Percentiles rank a stretch among this genome's conserved stretches.
phyloP scores from a whole-genome alignment of 23 tunicate species.

The Pegea sp. region DNA sequence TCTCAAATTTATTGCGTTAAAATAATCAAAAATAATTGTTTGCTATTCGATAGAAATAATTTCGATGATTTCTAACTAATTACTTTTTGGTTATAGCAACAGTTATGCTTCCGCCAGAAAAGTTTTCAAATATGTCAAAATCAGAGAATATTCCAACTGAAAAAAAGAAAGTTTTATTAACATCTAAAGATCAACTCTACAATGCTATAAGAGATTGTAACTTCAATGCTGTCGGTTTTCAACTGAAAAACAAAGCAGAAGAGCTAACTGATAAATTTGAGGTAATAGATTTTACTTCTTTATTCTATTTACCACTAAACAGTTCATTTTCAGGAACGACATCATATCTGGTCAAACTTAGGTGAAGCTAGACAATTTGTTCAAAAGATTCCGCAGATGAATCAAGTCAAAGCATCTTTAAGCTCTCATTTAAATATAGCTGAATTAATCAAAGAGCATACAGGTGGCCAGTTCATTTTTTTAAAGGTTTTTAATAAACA shows the following conservation, averaged over 20 bases:
- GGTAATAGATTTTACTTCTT: conserved; percentile 8
- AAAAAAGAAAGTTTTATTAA: conserved; percentile 46
- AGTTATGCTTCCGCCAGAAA: conserved; percentile 69
- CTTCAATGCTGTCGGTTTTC: conserved; percentile 79
- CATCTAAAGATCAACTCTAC: conserved; percentile 75
- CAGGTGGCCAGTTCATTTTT: no score
- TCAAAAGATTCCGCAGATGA: conserved; percentile 72
- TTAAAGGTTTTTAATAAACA: no score
- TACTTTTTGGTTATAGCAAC: no score
- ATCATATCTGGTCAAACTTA: no score
- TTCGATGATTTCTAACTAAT: no score
- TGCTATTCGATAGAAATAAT: not conserved
- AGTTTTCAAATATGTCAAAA: conserved; percentile 33
- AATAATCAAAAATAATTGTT: not conserved
- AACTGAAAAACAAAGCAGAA: conserved; percentile 39
- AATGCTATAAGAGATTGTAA: conserved; percentile 38
- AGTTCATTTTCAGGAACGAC: conserved; percentile 43
- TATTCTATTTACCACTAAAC: not conserved
- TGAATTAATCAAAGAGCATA: conserved; percentile 58
- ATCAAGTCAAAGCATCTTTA: conserved; percentile 32
- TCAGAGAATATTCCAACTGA: conserved; percentile 44
- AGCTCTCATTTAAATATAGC: conserved; percentile 56
- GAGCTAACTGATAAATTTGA: conserved; percentile 52
- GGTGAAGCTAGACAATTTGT: conserved; percentile 66
- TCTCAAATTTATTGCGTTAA: not conserved